Evolutionary conservation across 2,113 vertebrate species (phyloP).

Genomic region (human): DNA sequence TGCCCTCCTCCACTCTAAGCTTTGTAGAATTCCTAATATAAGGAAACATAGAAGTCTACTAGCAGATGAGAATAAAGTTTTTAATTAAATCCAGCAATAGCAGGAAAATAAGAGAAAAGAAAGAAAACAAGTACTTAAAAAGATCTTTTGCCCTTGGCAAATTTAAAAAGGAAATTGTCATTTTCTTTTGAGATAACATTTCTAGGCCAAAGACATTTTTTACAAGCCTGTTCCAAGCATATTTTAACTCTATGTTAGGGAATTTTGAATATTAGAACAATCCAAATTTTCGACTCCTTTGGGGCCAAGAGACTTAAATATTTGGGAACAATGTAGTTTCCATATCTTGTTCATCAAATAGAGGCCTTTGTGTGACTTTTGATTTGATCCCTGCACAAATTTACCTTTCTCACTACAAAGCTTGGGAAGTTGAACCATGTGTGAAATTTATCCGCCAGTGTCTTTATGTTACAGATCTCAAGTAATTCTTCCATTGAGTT

Average conservation of each 20-base stretch:
- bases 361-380: not conserved
- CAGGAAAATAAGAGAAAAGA: not conserved
- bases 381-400: conserved; percentile 14
- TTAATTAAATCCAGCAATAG: not conserved
- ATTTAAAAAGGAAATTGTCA: conserved; percentile 28
- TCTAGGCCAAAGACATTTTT: conserved; percentile 48
- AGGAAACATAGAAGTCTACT: not conserved
- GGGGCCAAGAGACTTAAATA: not conserved
- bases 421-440: not conserved
- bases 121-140: not conserved
- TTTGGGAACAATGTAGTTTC: not conserved
- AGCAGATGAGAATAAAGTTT: not conserved
- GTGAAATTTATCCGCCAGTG: not conserved
- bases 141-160: not conserved
- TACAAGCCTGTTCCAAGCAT: not conserved
- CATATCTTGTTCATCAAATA: not conserved
- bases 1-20: not conserved
- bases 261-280: conserved; percentile 7
- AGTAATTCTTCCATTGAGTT: not conserved
- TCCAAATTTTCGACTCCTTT: not conserved
- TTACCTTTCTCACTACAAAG: not conserved
- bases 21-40: not conserved
- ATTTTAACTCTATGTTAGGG: not conserved
- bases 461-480: not conserved
- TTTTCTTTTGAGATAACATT: conserved; percentile 26